phyloP scores from a whole-genome alignment of 2,113 vertebrate genomes.

The Procavia capensis region DNA sequence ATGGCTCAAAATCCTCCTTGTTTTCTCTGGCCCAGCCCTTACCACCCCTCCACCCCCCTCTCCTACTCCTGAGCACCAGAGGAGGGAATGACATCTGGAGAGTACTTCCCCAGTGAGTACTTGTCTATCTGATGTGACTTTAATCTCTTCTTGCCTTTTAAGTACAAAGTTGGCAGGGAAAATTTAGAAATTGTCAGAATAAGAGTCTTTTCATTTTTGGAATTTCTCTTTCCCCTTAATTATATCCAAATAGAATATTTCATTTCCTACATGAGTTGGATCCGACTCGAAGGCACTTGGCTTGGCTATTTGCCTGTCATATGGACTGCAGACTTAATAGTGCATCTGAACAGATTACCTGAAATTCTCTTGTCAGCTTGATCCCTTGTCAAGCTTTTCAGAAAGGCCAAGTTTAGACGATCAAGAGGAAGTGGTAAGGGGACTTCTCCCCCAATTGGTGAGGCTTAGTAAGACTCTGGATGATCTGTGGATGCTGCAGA shows the following conservation, averaged over 20 bases:
- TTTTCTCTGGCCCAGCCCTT: not conserved
- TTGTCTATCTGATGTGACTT: not conserved
- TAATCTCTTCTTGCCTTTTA: constrained; percentile 6
- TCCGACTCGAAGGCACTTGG: no score
- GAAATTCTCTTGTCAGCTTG: not conserved
- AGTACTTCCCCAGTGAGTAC: not conserved
- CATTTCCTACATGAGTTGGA: no score
- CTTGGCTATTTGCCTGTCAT: not conserved
- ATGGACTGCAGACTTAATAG: not conserved
- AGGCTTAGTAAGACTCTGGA: not conserved
- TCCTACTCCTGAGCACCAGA: not conserved
- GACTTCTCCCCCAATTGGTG: accelerated
- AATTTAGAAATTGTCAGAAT: not conserved
- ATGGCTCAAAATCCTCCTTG: not conserved
- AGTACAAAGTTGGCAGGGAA: not conserved
- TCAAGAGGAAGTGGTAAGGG: not conserved
- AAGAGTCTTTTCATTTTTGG: constrained; percentile 9
- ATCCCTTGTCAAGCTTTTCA: not conserved
- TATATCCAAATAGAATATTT: not conserved
- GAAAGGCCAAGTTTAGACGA: not conserved
- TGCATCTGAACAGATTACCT: accelerated
- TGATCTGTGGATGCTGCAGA: not conserved
- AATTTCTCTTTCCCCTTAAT: not conserved
- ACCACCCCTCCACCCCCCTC: not conserved
- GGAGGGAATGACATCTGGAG: not conserved